These are phyloP conservation scores for Agriopis aurantiaria DNA, from an alignment of 2,888 invertebrate species.

Conservation along the genomic window DNA sequence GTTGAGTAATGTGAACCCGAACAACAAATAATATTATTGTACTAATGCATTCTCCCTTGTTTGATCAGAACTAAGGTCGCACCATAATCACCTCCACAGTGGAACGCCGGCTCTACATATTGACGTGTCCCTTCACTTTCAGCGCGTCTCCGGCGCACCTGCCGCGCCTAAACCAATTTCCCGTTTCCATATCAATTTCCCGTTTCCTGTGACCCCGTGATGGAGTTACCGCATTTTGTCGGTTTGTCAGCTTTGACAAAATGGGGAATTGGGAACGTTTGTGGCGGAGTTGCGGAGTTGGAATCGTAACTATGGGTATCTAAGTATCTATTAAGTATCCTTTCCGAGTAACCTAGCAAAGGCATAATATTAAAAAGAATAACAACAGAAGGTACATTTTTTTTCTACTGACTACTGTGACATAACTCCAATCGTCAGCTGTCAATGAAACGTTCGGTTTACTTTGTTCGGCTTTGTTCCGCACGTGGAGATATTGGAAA, in stretches of 20 bases:
- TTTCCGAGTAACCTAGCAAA: too few relatives aligned
- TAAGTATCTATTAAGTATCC: too few relatives aligned
- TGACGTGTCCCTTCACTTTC: neutral
- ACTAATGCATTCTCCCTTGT: too few relatives aligned
- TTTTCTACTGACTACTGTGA: neutral
- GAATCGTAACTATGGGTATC: neutral
- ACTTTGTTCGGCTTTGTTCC: slow-evolving; percentile 11
- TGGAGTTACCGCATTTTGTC: slow-evolving; percentile 9
- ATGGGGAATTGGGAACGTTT: neutral
- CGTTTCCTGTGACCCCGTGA: slow-evolving; percentile 15
- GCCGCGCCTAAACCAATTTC: slow-evolving; percentile 45
- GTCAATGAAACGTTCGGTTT: slow-evolving; percentile 10
- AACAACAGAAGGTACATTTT: neutral
- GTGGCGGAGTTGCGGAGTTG: neutral
- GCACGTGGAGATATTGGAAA: slow-evolving; percentile 20
- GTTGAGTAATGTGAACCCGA: too few relatives aligned
- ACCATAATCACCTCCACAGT: neutral
- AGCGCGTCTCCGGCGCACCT: slow-evolving; percentile 13
- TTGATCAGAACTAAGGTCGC: too few relatives aligned
- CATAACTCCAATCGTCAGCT: neutral
- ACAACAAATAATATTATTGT: too few relatives aligned
- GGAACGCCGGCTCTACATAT: neutral
- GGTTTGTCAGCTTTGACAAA: slow-evolving; percentile 13
- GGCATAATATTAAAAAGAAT: neutral
- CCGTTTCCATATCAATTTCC: slow-evolving; percentile 49